phyloP scores from a whole-genome alignment of 2,888 invertebrate genomes.

The Escarpia spicata region DNA sequence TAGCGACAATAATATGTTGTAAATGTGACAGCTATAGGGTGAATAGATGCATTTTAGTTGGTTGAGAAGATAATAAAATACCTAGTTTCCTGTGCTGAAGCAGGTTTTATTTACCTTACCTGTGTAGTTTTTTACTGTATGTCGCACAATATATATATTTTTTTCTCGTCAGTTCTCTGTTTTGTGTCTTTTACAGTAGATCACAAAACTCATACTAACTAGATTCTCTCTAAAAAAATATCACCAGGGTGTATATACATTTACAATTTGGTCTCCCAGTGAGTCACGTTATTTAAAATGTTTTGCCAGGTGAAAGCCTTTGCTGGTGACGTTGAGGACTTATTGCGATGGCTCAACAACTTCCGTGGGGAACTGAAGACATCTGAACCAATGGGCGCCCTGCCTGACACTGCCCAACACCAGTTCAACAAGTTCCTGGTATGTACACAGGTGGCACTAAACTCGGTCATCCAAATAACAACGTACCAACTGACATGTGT shows the following conservation, averaged over 20 bases:
- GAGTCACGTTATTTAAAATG: not conserved
- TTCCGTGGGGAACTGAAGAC: constrained; percentile 57
- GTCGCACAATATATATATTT: no score
- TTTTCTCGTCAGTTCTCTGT: no score
- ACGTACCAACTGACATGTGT: not conserved
- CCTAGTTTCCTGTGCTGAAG: no score
- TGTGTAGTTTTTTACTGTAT: no score
- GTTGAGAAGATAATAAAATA: no score
- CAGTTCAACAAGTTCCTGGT: constrained; percentile 61
- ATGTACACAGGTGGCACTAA: not conserved
- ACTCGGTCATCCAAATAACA: not conserved
- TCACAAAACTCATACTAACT: no score
- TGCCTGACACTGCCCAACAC: constrained; percentile 60
- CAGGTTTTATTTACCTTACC: no score
- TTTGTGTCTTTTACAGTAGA: no score
- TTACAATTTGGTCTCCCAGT: no score
- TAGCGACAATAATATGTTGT: not conserved
- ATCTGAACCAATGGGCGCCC: constrained; percentile 60
- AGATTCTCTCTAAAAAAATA: no score
- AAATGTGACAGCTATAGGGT: not conserved
- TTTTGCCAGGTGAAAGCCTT: constrained; percentile 59
- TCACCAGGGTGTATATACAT: no score
- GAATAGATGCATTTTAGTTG: no score
- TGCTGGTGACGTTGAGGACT: constrained; percentile 61
- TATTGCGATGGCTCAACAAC: constrained; percentile 59